phyloP scores from a whole-genome alignment of 2,888 invertebrate species.

The Oxytorus armatus region DNA sequence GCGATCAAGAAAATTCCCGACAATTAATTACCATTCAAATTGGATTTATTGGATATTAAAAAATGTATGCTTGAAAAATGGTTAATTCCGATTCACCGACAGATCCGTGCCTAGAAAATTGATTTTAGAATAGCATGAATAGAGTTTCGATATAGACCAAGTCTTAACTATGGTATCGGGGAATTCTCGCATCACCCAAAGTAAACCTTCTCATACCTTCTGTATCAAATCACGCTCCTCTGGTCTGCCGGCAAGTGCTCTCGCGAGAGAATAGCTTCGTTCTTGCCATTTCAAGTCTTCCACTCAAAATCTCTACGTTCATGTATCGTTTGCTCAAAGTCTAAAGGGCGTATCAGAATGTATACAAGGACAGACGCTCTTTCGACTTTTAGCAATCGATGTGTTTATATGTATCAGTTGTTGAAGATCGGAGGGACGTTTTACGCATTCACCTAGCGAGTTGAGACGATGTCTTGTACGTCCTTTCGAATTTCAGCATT shows the following conservation, averaged over 20 bases:
- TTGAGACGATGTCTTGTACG: neutral
- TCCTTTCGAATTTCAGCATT: constrained; percentile 15
- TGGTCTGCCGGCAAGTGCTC: neutral
- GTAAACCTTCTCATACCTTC: neutral
- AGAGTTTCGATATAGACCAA: constrained; percentile 12
- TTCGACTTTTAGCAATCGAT: constrained; percentile 4
- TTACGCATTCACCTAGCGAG: neutral
- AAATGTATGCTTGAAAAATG: constrained; percentile 69
- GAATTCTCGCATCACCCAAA: neutral
- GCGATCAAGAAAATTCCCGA: neutral
- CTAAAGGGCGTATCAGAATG: neutral
- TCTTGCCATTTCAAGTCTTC: neutral
- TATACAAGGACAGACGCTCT: neutral
- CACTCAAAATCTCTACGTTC: neutral
- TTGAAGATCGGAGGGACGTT: neutral
- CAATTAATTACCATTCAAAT: neutral
- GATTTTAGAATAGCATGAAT: constrained; percentile 21
- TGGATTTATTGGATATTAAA: constrained; percentile 56
- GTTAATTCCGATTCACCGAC: neutral
- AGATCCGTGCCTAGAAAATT: constrained; percentile 22
- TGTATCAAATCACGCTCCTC: neutral
- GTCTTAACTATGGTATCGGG: constrained; percentile 23
- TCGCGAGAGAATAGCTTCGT: constrained; percentile 4
- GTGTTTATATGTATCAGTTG: neutral
- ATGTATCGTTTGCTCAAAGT: neutral